Evolutionary conservation across 2,888 invertebrate genomes (phyloP).

Genomic region (Chironomus tentans): DNA sequence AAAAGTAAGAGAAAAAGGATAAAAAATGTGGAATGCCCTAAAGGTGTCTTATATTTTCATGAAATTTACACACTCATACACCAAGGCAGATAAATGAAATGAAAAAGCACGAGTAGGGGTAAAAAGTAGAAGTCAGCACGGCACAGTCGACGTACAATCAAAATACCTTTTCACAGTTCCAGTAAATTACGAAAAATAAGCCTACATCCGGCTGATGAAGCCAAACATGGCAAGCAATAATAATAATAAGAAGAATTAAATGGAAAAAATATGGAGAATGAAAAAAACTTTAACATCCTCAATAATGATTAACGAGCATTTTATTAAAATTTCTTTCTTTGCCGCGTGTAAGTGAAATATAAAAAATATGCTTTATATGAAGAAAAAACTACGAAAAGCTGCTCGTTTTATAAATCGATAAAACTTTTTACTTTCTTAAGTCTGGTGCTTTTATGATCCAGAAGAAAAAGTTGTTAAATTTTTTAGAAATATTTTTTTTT

Average conservation of each 20-base stretch:
- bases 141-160: not conserved
- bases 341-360: not conserved
- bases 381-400: not conserved
- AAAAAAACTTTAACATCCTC: conserved; percentile 24
- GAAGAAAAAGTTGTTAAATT: not conserved
- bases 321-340: conserved; percentile 19
- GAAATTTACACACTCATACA: not conserved
- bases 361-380: not conserved
- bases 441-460: not conserved
- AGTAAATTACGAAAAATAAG: conserved; percentile 22
- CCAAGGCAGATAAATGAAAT: not conserved
- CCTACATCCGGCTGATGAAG: conserved; percentile 7
- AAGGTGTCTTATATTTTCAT: not conserved
- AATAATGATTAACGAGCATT: conserved; percentile 25
- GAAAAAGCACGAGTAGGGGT: not conserved
- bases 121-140: not conserved
- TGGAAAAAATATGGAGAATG: not conserved
- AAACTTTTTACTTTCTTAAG: not conserved
- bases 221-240: not conserved
- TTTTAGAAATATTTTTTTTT: no score
- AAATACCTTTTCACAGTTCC: not conserved
- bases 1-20: not conserved
- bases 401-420: conserved; percentile 7
- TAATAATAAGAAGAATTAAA: no score
- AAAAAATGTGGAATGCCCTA: not conserved